Percentiles rank a stretch among this genome's conserved stretches.
phyloP scores from a whole-genome alignment of 2,888 invertebrate species.

The Dysmachus trigonus region DNA sequence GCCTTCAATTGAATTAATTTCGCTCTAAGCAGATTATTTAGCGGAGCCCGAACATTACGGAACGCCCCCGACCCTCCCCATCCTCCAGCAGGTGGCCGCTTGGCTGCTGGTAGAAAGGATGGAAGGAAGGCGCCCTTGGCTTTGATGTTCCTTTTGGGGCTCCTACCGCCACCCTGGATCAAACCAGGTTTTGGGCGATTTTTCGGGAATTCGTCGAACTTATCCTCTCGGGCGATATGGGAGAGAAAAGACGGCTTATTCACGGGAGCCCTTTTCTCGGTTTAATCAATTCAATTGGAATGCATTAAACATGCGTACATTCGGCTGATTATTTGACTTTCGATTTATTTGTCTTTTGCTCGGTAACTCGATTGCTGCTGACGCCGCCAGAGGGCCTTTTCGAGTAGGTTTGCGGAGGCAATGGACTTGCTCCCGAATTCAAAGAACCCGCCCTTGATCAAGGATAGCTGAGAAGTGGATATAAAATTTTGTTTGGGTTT shows the following conservation, averaged over 20 bases:
- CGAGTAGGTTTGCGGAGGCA: neutral
- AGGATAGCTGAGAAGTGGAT: neutral
- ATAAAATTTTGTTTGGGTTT: neutral
- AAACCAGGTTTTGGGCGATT: neutral
- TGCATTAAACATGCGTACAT: conserved; percentile 7
- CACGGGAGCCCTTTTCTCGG: neutral
- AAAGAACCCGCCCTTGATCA: neutral
- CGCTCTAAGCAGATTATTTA: conserved; percentile 31
- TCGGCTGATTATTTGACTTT: neutral
- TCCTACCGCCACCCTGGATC: neutral
- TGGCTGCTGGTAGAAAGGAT: too few species aligned
- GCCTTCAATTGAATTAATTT: conserved; percentile 37
- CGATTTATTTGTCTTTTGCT: conserved; percentile 11
- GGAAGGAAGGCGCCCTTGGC: neutral
- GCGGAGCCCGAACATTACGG: neutral
- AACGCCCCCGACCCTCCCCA: neutral
- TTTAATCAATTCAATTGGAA: conserved; percentile 5
- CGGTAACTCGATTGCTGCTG: neutral
- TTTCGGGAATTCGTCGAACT: neutral
- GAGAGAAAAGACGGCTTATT: neutral
- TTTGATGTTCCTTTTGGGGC: neutral
- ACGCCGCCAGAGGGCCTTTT: neutral
- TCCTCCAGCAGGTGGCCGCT: neutral
- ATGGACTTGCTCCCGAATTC: neutral
- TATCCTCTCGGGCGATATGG: neutral